These are phyloP conservation scores for Babyrousa celebensis DNA, from an alignment of 2,797 vertebrate genomes.

Conservation along the genomic window DNA sequence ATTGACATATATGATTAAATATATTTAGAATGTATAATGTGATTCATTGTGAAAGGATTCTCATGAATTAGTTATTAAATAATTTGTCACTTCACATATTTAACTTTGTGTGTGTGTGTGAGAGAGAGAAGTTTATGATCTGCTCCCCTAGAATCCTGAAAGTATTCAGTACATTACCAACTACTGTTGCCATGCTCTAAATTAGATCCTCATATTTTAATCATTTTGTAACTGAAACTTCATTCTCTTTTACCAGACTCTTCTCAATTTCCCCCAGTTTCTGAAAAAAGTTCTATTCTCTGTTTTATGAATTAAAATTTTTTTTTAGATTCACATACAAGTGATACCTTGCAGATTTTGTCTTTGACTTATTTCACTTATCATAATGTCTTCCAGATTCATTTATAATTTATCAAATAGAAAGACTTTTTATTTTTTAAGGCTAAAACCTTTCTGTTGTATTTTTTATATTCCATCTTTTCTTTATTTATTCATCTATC, in stretches of 20 bases:
- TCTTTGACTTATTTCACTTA: not conserved
- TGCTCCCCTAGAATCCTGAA: not conserved
- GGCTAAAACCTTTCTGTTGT: not conserved
- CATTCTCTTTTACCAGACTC: not conserved
- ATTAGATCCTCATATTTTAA: not conserved
- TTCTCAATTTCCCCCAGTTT: no score
- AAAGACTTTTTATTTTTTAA: not conserved
- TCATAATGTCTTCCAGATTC: not conserved
- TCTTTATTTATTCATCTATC: not conserved
- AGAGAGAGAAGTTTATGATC: not conserved
- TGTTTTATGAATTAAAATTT: not conserved
- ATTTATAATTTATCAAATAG: not conserved
- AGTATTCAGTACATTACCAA: not conserved
- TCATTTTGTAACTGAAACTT: not conserved
- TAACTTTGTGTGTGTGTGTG: not conserved
- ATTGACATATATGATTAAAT: not conserved
- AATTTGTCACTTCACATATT: not conserved
- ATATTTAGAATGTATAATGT: not conserved
- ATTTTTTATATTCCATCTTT: not conserved
- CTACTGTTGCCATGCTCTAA: not conserved
- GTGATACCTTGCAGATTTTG: not conserved
- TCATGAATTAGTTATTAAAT: not conserved
- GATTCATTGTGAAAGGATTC: not conserved
- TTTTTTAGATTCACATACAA: not conserved
- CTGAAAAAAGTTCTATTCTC: not conserved